Evolutionary conservation across 2,797 vertebrate genomes (phyloP), one percentile per base, ranked within the genome.

Genomic region (Manis crassicaudata): DNA sequence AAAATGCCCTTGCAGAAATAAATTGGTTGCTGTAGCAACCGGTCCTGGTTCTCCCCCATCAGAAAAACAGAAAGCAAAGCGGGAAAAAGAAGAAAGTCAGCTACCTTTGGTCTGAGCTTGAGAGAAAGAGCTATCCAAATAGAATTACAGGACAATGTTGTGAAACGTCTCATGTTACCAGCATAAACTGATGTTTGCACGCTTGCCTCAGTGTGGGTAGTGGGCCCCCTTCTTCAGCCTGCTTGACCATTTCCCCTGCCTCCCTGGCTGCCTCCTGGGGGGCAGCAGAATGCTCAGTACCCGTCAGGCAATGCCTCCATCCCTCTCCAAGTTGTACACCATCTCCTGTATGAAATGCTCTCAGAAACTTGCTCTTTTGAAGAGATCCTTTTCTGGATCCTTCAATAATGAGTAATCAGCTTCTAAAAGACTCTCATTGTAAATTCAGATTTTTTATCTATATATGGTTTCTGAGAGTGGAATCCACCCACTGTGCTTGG

Each of bases 1-100:
- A 92, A 97, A 96, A 97, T 37, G 88, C 80, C 58, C 76, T 96
- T 95, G 72, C 97, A 95, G 94, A 87, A 96, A 97, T 90, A 95
- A 88, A 92, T 93, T 68, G 84, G 97, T 98, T 97, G 96, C 97
- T 96, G 72, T 96, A 90, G 95, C 97, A 97, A 97, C 97, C 86
- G 27, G 70, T 75, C 52, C 56, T 63, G 35, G 23, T 72, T 92
- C 93, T 92, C 90, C 93, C 93, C 81, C 54, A 93, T 95, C 92
- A 96, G 72, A 52, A 92, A 96, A 96, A 87, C 46, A 93, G 87
- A n/a, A 75, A 77, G 76, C 35, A 65, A 40, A 52, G 32, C 20
- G 52, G 1, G 2, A 43, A 32, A 83, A 43, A 54, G 46, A 81
- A 68, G 37, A 50, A 35, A 46, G 62, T 70, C 88, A 89, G 70